Conservation (phyloP, 2,113 vertebrate species). For the Panurus biarmicus region DNA sequence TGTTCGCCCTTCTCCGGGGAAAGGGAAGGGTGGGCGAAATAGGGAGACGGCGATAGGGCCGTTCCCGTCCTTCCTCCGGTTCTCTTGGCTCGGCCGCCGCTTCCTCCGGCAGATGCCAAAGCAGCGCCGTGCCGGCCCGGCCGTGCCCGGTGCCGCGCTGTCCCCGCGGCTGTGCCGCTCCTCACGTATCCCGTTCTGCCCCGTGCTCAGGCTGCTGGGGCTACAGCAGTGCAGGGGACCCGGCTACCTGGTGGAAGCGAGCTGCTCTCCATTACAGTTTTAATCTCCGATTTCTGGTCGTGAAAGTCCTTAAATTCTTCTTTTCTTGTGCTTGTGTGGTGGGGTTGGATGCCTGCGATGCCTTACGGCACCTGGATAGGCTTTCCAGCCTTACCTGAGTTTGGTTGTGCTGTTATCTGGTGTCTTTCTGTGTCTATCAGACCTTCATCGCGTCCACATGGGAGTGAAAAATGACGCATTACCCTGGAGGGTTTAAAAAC, state of each 20-base stretch:
- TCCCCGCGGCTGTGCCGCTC: background rate
- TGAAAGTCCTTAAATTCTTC: background rate
- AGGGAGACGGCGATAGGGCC: background rate
- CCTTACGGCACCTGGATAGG: accelerated
- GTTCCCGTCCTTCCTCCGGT: background rate
- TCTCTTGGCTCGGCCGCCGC: background rate
- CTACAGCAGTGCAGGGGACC: accelerated
- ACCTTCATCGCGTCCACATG: accelerated
- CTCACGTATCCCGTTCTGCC: accelerated
- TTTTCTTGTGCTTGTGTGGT: background rate
- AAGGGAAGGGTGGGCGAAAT: accelerated
- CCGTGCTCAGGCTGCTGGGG: background rate
- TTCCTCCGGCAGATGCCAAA: background rate
- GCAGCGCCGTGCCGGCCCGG: accelerated
- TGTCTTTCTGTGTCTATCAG: no score
- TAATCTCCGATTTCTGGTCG: background rate
- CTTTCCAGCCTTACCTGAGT: background rate
- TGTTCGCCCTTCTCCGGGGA: background rate
- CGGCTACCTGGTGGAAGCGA: background rate
- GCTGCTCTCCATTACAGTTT: background rate
- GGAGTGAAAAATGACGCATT: background rate
- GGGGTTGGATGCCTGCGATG: background rate
- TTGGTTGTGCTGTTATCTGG: background rate
- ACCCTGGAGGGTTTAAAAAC: background rate
- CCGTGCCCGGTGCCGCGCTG: background rate